Conservation (phyloP, 30 jellyfish, hydroid and myxozoan species). For the Pelagia noctiluca region DNA sequence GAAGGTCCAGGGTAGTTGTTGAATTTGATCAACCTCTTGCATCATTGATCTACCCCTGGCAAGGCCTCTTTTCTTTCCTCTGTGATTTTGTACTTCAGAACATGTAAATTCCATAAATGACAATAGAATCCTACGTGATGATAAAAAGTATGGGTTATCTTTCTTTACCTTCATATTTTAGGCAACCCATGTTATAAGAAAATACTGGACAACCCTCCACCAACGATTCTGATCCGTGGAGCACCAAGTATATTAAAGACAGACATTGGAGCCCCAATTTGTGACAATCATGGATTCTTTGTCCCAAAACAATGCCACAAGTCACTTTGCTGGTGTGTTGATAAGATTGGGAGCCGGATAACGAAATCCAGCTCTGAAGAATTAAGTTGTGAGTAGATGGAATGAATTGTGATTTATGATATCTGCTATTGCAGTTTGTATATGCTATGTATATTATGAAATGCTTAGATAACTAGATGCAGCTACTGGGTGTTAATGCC, state of each 20-base stretch:
- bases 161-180: background rate
- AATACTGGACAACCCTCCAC: conserved; percentile 54
- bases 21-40: too few relatives aligned
- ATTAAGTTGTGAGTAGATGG: too few relatives aligned
- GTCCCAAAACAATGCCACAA: conserved; percentile 48
- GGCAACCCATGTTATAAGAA: conserved; percentile 64
- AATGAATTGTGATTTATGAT: too few relatives aligned
- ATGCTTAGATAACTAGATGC: too few relatives aligned
- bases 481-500: too few relatives aligned
- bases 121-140: background rate
- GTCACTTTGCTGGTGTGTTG: conserved; percentile 56
- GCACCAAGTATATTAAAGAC: conserved; percentile 6
- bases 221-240: conserved; percentile 55
- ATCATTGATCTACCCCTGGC: too few relatives aligned
- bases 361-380: too few relatives aligned
- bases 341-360: conserved; percentile 42
- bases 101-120: background rate
- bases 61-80: background rate
- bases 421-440: too few relatives aligned
- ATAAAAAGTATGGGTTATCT: too few relatives aligned
- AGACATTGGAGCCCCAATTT: conserved; percentile 28
- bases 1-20: too few relatives aligned
- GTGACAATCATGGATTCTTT: conserved; percentile 54
- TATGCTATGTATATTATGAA: too few relatives aligned
- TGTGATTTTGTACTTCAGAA: background rate